Base-by-base conservation (phyloP, 1,140 invertebrate genomes). In the Drosophila busckii region DNA sequence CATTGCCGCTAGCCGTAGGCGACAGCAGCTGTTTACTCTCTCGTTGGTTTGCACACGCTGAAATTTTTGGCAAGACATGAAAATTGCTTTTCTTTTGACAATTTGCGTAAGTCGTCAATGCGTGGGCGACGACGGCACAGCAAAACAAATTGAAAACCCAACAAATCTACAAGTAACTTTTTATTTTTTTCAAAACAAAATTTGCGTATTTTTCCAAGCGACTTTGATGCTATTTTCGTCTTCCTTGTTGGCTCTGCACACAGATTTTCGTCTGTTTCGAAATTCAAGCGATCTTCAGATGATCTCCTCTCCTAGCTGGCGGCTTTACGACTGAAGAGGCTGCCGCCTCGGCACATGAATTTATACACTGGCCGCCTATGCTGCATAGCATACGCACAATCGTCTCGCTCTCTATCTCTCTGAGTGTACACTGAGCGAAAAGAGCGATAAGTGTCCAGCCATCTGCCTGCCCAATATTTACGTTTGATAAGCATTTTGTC, bases 11-110 rank as follows among this genome's bases (percentile, higher is more conserved):
- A 48, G 46, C 38, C 44, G 61, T 50, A 44, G 15, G 46, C 32
- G 52, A 22, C 60, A 42, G 53, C 70, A 78, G 55, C 52, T 70
- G 44, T 70, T 70, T 70, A 67, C 56, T 58, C 31, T n/a, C n/a
- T n/a, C 54, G 35, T 44, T 70, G 55, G 64, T 26, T 41, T 45
- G 58, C 44, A 69, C 25, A 44, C 40, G 50, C 35, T 31, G 31
- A 65, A 61, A 55, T 66, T 52, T 82, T 75, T 66, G 76, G 60
- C 76, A 83, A 82, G 70, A 82, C 76, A 82, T 83, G 70, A 75
- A 75, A 82, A 50, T 50, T 56, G 50, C 35, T 67, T 64, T n/a
- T 69, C 26, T 38, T 19, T 59, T 59, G 70, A 70, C 49, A 59
- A 67, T 70, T 67, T 70, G 17, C 53, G 59, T 62, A 50, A 46